Evolutionary conservation across 2,888 invertebrate genomes (phyloP), one percentile per base, ranked within the genome.

Genomic region (Agrotis puta): DNA sequence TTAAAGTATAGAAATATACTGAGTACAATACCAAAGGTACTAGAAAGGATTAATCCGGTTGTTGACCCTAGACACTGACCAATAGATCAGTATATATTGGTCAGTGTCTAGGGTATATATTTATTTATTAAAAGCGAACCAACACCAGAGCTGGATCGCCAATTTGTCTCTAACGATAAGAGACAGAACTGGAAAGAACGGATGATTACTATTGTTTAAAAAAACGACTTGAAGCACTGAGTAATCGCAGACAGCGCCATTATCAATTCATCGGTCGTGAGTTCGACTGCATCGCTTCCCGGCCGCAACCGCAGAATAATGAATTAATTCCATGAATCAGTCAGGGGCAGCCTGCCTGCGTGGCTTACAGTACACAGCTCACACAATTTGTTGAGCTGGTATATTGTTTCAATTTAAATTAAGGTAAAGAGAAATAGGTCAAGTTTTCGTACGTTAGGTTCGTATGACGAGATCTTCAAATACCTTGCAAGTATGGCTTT

Each of bases 271-370:
- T 74, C 54, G 53, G 79, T 73, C 72, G 78, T 70, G 85, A 85
- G 80, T 87, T 88, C 87, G 89, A 89, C 90, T 90, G 88, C 87
- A 81, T 89, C 92, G 90, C 90, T 89, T 90, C 88, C 85, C 87
- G 89, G 90, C 92, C 92, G 85, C 93, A 90, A 89, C 92, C 91
- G 84, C 92, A 87, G 90, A 87, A 91, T 89, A 87, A 88, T 87
- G 86, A 88, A 92, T 91, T 89, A 86, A 89, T 88, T 88, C 82
- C 84, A 85, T 85, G 85, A 85, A 88, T 87, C 87, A 88, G 87
- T 88, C 85, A 90, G 75, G 81, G 85, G 76, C 81, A 77, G 78
- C 67, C 70, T 77, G 80, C 74, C 72, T 70, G 64, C 70, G 63
- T 81, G 74, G 81, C 83, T 84, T 81, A 63, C 50, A 77, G 64